Evolutionary conservation across 2,113 vertebrate species (phyloP).

Genomic region (Dasyornis broadbenti): DNA sequence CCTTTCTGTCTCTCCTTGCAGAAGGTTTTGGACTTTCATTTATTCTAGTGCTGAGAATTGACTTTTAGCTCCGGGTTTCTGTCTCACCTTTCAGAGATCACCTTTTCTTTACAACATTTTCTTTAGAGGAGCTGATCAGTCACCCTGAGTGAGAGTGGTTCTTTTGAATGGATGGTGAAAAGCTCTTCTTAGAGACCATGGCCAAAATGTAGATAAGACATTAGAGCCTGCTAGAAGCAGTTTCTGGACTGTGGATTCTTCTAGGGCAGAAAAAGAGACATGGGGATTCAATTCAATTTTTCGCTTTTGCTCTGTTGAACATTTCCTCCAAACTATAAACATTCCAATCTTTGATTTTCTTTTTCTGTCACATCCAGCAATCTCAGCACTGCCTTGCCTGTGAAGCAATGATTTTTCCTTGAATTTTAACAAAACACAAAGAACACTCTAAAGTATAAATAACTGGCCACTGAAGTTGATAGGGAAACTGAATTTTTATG

Average conservation of each 20-base stretch:
- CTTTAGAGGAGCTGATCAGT: background rate
- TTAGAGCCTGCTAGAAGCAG: background rate
- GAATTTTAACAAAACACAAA: background rate
- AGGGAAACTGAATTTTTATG: background rate
- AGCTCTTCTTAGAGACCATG: background rate
- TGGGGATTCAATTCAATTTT: background rate
- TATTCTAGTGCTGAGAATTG: background rate
- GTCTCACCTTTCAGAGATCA: background rate
- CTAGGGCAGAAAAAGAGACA: background rate
- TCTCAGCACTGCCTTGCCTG: background rate
- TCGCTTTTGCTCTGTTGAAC: background rate
- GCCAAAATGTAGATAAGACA: background rate
- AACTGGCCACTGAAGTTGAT: background rate
- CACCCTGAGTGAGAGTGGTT: background rate
- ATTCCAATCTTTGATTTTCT: background rate
- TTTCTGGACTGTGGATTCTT: background rate
- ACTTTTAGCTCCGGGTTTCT: background rate
- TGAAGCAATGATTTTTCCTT: background rate
- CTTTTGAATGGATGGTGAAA: background rate
- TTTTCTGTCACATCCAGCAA: background rate
- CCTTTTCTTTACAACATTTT: background rate
- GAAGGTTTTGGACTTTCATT: background rate
- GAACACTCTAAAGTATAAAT: background rate
- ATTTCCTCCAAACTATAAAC: background rate
- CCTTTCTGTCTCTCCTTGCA: background rate